Conservation (phyloP, 2,888 invertebrate species). For the Phragmatobia fuliginosa region DNA sequence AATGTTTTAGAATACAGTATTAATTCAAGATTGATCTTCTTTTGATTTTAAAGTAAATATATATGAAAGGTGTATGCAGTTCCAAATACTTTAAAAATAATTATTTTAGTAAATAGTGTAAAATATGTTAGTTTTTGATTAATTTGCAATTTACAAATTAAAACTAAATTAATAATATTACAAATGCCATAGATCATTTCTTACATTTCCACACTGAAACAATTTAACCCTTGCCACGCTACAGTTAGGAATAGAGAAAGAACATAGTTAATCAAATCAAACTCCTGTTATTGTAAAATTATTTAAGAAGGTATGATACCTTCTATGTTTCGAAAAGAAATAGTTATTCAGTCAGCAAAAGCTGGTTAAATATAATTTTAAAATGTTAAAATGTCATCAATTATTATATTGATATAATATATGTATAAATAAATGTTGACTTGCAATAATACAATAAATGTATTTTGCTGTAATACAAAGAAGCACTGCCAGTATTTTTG, state of each 20-base stretch:
- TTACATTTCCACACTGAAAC: background rate
- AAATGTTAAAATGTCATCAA: background rate
- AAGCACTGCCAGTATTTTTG: background rate
- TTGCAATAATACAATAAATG: background rate
- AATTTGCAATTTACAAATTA: background rate
- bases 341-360: background rate
- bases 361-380: background rate
- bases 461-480: conserved; percentile 1
- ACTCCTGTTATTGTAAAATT: too few relatives aligned
- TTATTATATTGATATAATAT: too few relatives aligned
- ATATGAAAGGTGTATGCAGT: background rate
- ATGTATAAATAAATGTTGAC: background rate
- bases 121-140: background rate
- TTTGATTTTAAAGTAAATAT: background rate
- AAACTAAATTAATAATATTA: background rate
- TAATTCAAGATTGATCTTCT: background rate
- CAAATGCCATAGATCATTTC: background rate
- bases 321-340: too few relatives aligned
- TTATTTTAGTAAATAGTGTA: background rate
- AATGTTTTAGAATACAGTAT: conserved; percentile 5
- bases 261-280: background rate
- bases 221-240: background rate
- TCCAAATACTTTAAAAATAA: background rate
- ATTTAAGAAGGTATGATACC: too few relatives aligned
- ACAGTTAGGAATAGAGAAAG: background rate